phyloP scores from a whole-genome alignment of 1,140 invertebrate genomes.

The Zaprionus ornatus region DNA sequence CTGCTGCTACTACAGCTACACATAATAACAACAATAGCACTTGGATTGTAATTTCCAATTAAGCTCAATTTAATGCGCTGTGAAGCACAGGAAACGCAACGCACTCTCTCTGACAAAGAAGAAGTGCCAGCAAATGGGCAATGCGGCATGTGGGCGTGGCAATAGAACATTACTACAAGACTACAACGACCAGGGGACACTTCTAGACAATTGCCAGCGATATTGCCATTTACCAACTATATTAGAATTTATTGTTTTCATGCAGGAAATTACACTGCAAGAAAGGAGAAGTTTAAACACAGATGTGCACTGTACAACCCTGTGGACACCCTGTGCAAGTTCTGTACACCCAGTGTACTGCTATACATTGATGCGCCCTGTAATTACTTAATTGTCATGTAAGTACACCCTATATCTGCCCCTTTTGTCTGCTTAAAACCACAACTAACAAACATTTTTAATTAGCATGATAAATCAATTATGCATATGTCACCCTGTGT shows the following conservation, averaged over 20 bases:
- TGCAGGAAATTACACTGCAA: conserved; percentile 34
- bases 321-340: no score
- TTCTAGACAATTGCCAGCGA: conserved; percentile 8
- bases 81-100: conserved; percentile 12
- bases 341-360: no score
- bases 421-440: neutral
- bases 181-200: neutral
- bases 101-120: neutral
- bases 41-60: conserved; percentile 77
- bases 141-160: neutral
- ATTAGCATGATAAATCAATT: neutral
- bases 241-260: conserved; percentile 43
- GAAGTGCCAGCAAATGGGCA: neutral
- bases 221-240: conserved; percentile 34
- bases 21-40: conserved; percentile 53
- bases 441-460: neutral
- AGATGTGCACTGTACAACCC: neutral
- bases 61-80: conserved; percentile 69
- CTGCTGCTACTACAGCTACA: neutral
- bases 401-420: no score
- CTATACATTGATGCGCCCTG: fast-evolving
- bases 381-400: no score
- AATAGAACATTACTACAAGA: neutral
- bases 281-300: neutral
- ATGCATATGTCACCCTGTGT: conserved; percentile 9